Base-by-base conservation (phyloP, 2,797 vertebrate species). In the Cirrhinus molitorella region DNA sequence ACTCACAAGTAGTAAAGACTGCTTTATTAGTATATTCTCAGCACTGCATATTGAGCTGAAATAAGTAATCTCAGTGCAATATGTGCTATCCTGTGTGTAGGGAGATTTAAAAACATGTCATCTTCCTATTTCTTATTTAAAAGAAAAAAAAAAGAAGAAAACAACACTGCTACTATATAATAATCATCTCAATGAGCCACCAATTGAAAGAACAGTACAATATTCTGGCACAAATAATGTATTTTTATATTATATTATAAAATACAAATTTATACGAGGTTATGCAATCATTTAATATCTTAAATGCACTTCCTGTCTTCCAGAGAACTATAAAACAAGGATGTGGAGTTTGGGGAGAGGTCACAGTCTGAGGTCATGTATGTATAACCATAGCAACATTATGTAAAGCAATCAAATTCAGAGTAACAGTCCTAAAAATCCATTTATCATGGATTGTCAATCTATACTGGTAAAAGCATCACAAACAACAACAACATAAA, bases 11-110 rank as follows among this genome's bases (percentile, higher is more conserved):
- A 47, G 28, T 21, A 55, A 55, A 79, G 9, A 43, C 6, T 40
- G 55, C 16, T 80, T 68, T 80, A 80, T 68, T 68, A n/a, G 21
- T 4, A 53, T 80, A 57, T 55, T 80, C 67, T 49, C 21, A 68
- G 63, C 16, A 55, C 31, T 40, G 63, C 47, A 67, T 40, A 53
- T 17, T 71, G 67, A 16, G 49, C 4, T 59, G 19, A 40, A 79
- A 66, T 79, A 25, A 67, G 17, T 47, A 23, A 49, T 49, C 66
- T 45, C 49, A 80, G 47, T 40, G 34, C 16, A 55, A 55, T 40
- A 53, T 40, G 14, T 25, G 28, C 45, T 37, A 34, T 57, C 37
- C 40, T 57, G 23, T 17, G 21, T 75, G 8, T 43, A 43, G 16
- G n/a, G 51, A 17, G 72, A 23, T 23, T 21, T 70, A 57, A 28